Evolutionary conservation across 1,140 invertebrate species (phyloP).

Genomic region (Galleria mellonella): DNA sequence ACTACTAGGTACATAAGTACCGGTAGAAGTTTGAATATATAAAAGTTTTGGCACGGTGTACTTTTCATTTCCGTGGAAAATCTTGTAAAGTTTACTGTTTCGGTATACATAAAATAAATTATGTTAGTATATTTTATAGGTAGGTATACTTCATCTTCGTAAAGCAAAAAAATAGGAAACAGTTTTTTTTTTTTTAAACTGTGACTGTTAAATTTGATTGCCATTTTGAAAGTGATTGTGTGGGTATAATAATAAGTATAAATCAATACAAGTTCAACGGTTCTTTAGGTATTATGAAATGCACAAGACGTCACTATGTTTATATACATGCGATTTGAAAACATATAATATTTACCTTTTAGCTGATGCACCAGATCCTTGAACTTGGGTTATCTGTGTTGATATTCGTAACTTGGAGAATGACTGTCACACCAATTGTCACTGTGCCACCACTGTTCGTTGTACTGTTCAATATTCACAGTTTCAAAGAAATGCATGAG

Average conservation of each 20-base stretch:
- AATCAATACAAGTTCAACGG: no score
- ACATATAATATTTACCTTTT: constrained; percentile 56
- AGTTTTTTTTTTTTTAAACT: no score
- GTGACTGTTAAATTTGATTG: no score
- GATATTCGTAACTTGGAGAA: constrained; percentile 61
- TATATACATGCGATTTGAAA: not conserved
- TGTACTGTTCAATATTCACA: constrained; percentile 40
- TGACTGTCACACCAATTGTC: constrained; percentile 66
- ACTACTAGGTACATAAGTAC: constrained; percentile 5
- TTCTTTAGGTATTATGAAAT: constrained; percentile 25
- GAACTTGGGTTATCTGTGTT: constrained; percentile 55
- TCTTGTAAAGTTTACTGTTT: no score
- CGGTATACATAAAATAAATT: no score
- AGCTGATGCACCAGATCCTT: constrained; percentile 37
- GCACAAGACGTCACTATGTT: not conserved
- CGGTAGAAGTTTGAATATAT: constrained; percentile 8
- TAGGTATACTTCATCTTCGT: no score
- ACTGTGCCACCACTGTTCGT: constrained; percentile 68
- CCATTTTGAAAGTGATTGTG: no score
- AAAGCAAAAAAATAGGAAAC: no score
- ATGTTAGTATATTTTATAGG: no score
- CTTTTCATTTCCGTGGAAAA: no score
- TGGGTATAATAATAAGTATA: no score
- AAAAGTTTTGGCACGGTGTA: constrained; percentile 6
- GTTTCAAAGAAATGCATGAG: constrained; percentile 54